phyloP scores from a whole-genome alignment of 2,113 vertebrate species.

The Recurvirostra avosetta region DNA sequence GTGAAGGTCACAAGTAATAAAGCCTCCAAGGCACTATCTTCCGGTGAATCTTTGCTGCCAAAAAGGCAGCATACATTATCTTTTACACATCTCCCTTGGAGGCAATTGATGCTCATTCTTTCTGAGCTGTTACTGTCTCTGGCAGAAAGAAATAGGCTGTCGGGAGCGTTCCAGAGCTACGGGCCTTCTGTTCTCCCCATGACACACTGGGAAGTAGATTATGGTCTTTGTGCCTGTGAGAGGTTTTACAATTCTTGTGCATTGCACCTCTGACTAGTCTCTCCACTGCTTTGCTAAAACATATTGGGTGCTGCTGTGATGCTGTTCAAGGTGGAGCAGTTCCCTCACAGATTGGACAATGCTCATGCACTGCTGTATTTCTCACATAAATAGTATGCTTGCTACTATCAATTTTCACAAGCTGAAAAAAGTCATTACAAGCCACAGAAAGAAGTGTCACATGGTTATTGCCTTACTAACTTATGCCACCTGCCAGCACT shows the following conservation, averaged over 20 bases:
- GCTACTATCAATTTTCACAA: not conserved
- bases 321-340: not conserved
- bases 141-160: not conserved
- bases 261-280: not conserved
- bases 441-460: not conserved
- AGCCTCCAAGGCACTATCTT: slow-evolving; percentile 46
- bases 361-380: not conserved
- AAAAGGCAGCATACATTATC: slow-evolving; percentile 48
- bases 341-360: not conserved
- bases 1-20: slow-evolving; percentile 64
- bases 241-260: not conserved
- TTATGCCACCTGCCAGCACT: not conserved
- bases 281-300: not conserved
- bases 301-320: not conserved
- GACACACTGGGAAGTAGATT: not conserved
- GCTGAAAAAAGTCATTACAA: not conserved
- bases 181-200: not conserved
- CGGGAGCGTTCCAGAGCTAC: not conserved
- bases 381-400: not conserved
- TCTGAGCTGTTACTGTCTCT: not conserved
- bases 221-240: not conserved
- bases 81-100: slow-evolving; percentile 41
- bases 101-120: slow-evolving; percentile 29
- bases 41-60: slow-evolving; percentile 51
- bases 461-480: not conserved